Evolutionary conservation across 1,140 invertebrate species (phyloP), one percentile per base, ranked within the genome.

Genomic region (Aethina tumida): DNA sequence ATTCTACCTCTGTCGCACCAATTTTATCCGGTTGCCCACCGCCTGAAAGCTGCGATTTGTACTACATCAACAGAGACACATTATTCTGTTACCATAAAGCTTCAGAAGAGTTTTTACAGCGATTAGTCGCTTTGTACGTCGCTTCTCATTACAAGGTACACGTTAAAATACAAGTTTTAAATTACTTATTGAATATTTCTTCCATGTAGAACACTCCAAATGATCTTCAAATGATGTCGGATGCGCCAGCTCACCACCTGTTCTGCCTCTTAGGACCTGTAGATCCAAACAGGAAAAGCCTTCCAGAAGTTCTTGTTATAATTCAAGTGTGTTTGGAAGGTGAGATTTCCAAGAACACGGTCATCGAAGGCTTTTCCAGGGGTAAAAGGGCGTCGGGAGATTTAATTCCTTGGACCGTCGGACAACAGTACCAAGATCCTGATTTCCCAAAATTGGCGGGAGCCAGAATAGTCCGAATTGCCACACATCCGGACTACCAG

Each of bases 401-500:
- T 71, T 66, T 99, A 6, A 96, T 99, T 51, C 96, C 96, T 0
- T 99, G 96, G 96, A 96, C 92, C 15, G 72, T 99, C 1, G 86
- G 90, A 4, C 93, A 98, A 59, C 93, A 98, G 59, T 97, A 84
- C 63, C 84, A 93, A 45, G 93, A 98, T 63, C 70, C 81, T 44
- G 84, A 97, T 58, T 99, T 99, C 64, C 86, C 92, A 5, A 75
- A 77, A 35, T 67, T 99, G 1, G 79, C 84, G 41, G 96, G 96
- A 5, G 92, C 84, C 10, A 70, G 96, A 42, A 77, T 99, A 37
- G 88, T 99, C 10, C 70, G 96, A 22, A 95, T 99, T 38, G 96
- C 96, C 1, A 97, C 95, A 2, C 94, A 99, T 77, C 96, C 97
- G 0, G 90, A 97, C 49, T 97, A 97, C 64, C 93, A 97, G 67